Conservation (phyloP, 2,113 vertebrate species). For the Strix uralensis region DNA sequence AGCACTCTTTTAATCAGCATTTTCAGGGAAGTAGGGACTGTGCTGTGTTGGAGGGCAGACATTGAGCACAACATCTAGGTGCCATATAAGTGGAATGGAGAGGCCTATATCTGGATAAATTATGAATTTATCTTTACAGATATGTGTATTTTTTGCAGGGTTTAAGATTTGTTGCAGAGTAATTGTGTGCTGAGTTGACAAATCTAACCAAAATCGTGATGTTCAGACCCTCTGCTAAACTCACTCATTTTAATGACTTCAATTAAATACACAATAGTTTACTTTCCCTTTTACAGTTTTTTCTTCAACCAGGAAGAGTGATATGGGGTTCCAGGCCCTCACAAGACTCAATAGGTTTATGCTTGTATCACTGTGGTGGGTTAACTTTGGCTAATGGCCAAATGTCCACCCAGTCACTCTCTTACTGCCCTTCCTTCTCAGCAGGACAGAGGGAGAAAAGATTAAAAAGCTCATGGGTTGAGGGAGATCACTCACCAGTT, state of each 20-base stretch:
- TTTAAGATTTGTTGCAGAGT: neutral
- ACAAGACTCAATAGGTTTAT: neutral
- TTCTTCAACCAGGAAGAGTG: neutral
- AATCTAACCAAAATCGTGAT: neutral
- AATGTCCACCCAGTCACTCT: rapidly evolving
- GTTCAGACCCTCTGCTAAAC: neutral
- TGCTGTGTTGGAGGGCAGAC: neutral
- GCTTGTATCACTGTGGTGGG: neutral
- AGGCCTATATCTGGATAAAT: neutral
- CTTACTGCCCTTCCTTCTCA: neutral
- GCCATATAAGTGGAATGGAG: neutral
- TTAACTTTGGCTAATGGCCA: neutral
- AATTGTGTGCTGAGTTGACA: neutral
- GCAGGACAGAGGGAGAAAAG: neutral
- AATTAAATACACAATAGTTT: neutral
- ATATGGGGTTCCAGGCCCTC: neutral
- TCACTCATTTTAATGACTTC: neutral
- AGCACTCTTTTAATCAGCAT: neutral
- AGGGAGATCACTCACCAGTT: neutral
- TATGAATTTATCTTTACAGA: neutral
- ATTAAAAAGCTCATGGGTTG: neutral
- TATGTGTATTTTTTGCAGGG: neutral
- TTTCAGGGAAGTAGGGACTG: neutral
- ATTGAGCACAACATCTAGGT: neutral
- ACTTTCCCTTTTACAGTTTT: neutral